These are phyloP conservation scores for Lucifuga dentata DNA, from an alignment of 2,113 vertebrate genomes.

Conservation along the genomic window DNA sequence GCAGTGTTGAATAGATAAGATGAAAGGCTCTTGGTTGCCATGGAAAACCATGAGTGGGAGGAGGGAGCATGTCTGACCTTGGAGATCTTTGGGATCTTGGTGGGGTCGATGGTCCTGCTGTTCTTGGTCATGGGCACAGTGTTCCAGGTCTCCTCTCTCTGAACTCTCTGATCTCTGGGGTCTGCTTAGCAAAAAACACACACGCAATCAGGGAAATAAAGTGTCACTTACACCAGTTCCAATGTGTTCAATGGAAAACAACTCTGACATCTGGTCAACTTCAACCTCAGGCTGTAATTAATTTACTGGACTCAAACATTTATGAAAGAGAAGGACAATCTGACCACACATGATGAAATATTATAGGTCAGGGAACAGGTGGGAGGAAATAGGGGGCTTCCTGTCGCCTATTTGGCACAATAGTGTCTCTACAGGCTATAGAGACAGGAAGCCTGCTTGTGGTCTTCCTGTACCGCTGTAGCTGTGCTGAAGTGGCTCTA, in stretches of 20 bases:
- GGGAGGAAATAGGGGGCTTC: constrained; percentile 26
- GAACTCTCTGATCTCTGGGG: constrained; percentile 80
- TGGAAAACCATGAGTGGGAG: too few relatives aligned
- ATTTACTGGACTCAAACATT: neutral
- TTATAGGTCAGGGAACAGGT: constrained; percentile 35
- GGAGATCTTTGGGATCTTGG: constrained; percentile 98
- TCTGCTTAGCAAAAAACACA: constrained; percentile 38
- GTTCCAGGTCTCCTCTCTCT: constrained; percentile 96
- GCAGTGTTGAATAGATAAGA: too few relatives aligned
- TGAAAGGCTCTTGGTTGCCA: too few relatives aligned
- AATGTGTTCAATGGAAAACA: too few relatives aligned
- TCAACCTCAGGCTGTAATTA: too few relatives aligned
- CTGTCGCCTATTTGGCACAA: constrained; percentile 54
- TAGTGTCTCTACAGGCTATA: constrained; percentile 55
- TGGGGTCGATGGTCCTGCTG: constrained; percentile 95
- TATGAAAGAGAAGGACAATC: neutral
- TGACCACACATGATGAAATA: constrained; percentile 8
- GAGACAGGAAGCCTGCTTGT: constrained; percentile 53
- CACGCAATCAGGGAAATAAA: neutral
- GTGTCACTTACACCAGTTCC: too few relatives aligned
- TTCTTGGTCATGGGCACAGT: constrained; percentile 97
- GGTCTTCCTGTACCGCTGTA: constrained; percentile 49
- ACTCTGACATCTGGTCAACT: too few relatives aligned
- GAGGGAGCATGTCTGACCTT: constrained; percentile 85
- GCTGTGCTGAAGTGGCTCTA: constrained; percentile 52